Evolutionary conservation across 2,113 vertebrate species (phyloP), one percentile per base, ranked within the genome.

Genomic region (Gymnogyps californianus): DNA sequence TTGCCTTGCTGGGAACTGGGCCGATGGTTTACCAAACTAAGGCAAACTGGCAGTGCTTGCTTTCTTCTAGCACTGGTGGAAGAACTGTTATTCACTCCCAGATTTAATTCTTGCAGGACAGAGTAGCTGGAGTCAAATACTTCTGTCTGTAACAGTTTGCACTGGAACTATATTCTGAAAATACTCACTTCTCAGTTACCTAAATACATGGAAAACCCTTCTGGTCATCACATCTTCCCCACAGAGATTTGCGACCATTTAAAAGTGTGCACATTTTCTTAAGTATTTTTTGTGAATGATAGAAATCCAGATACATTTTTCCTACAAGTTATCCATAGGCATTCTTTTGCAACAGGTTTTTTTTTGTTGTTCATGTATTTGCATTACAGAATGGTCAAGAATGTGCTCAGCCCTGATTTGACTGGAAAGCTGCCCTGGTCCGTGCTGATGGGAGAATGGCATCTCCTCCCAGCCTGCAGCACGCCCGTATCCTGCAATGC

Each of bases 401-500:
- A n/a, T 6, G 19, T 64, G 13, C n/a, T 79, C 10, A 32, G 83
- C 57, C 14, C 29, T 55, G 57, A 24, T 46, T 58, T 83, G 29
- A 15, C 16, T 40, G 28, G 83, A 80, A 64, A 80, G 31, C 31
- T 87, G 55, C 19, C 9, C 55, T 59, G 47, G 18, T 55, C 79
- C 67, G 31, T 79, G 70, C 51, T 58, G 18, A 34, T 34, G 55
- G 46, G n/a, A 83, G 6, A 62, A 8, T 19, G 79, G 38, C 11
- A n/a, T 22, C 38, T 83, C 54, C 22, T 38, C 44, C 9, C 10
- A n/a, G 52, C 22, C 44, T 67, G 58, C 38, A 67, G 17, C 20
- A 29, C 0, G 2, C 13, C 52, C 1, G 0, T 26, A 9, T 47
- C n/a, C 29, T 2, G 1, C 22, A 76, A 46, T 15, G 38, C n/a